Base-by-base conservation (phyloP, 2,113 vertebrate species). In the Oreochromis tanganicae region DNA sequence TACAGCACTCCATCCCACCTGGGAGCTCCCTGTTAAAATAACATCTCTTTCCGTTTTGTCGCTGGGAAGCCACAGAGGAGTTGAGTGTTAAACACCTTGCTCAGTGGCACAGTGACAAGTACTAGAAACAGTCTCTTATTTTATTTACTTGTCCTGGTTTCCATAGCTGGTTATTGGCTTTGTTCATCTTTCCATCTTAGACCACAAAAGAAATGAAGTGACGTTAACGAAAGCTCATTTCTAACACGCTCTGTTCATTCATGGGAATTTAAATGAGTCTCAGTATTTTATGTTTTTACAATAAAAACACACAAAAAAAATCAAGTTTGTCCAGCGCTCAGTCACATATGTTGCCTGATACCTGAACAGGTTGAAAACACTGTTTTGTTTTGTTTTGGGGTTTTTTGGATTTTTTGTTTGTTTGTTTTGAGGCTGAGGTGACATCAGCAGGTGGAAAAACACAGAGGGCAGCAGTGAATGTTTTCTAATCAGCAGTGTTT, bases 401-500 rank as follows among this genome's bases (percentile, higher is more conserved):
- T 36, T 43, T 14, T 75, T 57, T 29, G 7, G 27, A 27, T 32
- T 16, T 27, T 55, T 24, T 21, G 17, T 3, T 7, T 13, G 3
- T 10, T 54, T 4, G 1, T 19, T 55, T 46, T 24, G 24, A 36
- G 8, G 14, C 14, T 41, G 21, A 73, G 17, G 13, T 11, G 29
- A 75, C 48, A 4, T 73, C 32, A 91, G 50, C 46, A 14, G 9
- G 52, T 43, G 32, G n/a, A 61, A 80, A 32, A 43, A 9, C 3
- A 19, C 21, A 24, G 9, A 43, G 13, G 32, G 52, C 81, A 84
- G 59, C 61, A 57, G 41, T 48, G 82, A 86, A 82, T 57, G 63
- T 85, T 66, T 56, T 80, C 32, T 13, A 79, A 66, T 87, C 80
- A 66, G 73, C 71, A 12, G 84, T 34, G 24, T 57, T 90, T 89